phyloP scores from a whole-genome alignment of 1,140 invertebrate species.

The Teleopsis dalmanni region DNA sequence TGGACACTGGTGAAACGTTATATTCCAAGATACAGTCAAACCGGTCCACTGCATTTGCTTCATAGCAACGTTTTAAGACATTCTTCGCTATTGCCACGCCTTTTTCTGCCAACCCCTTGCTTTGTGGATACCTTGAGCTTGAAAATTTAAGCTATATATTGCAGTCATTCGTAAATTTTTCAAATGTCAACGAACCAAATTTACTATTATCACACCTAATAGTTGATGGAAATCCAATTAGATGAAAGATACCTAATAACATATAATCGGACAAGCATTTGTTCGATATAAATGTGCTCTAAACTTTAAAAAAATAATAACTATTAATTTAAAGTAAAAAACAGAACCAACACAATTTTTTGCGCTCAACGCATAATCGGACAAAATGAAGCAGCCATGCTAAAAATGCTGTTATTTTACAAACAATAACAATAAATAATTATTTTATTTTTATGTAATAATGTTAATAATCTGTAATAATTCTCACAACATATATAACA shows the following conservation, averaged over 20 bases:
- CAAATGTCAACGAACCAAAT: neutral
- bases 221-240: neutral
- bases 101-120: slow-evolving; percentile 9
- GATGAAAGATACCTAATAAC: slow-evolving; percentile 2
- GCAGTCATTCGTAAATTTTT: neutral
- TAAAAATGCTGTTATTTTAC: no score
- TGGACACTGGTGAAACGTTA: slow-evolving; percentile 2
- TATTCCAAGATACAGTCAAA: slow-evolving; percentile 8
- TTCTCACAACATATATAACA: no score
- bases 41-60: neutral
- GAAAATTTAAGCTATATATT: slow-evolving; percentile 5
- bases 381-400: no score
- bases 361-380: no score
- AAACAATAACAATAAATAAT: no score
- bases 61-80: slow-evolving; percentile 11
- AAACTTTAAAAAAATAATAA: no score
- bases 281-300: no score
- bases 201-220: slow-evolving; percentile 9
- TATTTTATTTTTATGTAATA: no score
- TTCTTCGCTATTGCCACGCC: slow-evolving; percentile 9
- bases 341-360: no score
- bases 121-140: slow-evolving; percentile 10
- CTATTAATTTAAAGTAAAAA: no score
- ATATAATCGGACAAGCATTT: no score
- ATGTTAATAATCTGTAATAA: no score